Evolutionary conservation across 2,888 invertebrate genomes (phyloP).

Genomic region (Pheosia gnoma): DNA sequence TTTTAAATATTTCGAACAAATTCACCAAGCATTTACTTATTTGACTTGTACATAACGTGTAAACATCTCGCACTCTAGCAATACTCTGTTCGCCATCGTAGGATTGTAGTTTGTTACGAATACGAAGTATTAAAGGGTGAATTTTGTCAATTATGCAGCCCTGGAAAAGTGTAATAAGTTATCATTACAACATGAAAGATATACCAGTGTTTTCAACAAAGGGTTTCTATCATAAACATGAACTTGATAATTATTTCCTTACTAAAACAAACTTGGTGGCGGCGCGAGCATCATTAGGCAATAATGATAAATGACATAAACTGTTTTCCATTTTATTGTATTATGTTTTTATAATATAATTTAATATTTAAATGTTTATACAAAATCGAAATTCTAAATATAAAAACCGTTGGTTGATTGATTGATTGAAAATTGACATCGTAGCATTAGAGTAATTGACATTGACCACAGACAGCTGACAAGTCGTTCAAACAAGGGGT

Average conservation of each 20-base stretch:
- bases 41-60: conserved; percentile 68
- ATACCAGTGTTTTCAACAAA: neutral
- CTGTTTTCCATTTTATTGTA: conserved; percentile 17
- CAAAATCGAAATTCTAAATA: no score
- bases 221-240: no score
- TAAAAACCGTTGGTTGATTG: no score
- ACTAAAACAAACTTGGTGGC: conserved; percentile 65
- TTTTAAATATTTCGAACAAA: conserved; percentile 67
- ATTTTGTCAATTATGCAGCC: conserved; percentile 55
- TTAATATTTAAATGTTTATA: no score
- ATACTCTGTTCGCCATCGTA: conserved; percentile 36
- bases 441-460: no score
- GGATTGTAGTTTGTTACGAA: conserved; percentile 51
- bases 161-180: conserved; percentile 44
- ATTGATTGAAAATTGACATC: no score
- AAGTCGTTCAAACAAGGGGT: no score
- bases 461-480: no score
- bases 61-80: conserved; percentile 58
- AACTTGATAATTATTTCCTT: conserved; percentile 14
- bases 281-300: conserved; percentile 45
- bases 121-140: conserved; percentile 54
- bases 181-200: no score
- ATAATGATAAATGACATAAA: conserved; percentile 25
- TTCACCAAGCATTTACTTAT: conserved; percentile 67
- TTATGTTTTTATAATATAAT: neutral